Base-by-base conservation (phyloP, 1,140 invertebrate genomes). In the Listronotus bonariensis region DNA sequence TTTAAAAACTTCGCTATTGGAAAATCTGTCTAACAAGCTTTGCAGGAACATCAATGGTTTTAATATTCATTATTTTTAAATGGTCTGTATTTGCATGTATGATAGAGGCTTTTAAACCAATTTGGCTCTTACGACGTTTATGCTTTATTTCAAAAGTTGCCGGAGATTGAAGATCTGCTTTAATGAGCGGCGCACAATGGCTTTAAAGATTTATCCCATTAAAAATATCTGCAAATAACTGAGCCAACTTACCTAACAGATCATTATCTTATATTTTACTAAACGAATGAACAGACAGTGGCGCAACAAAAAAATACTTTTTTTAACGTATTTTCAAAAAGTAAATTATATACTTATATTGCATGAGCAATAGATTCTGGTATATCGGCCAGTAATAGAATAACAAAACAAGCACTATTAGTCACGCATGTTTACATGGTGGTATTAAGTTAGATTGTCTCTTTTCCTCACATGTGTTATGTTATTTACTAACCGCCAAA, bases 21-120 rank as follows among this genome's bases (percentile, higher is more conserved):
- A 36, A 36, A 10, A 36, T 36, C 34, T 36, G 34, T 36, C 34
- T 61, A 68, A 70, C 68, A 70, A 70, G 60, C 65, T 52, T 45
- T 32, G 48, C 51, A 70, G 54, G 64, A 65, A 72, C 70, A 69
- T 72, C 70, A 72, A 72, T 68, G 68, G 70, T 72, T 72, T 72
- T 72, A 72, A 68, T 65, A 68, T 67, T 72, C 70, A 72, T 72
- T 72, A 72, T 72, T 72, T 72, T 65, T 46, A 64, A 72, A 72
- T 53, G 58, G 67, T 64, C 67, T 72, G 69, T 49, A 68, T 72
- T 70, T 68, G 65, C 70, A 72, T 72, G 65, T 72, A 67, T 72
- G 65, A 70, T 68, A 59, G 66, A 55, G n/a, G 48, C 9, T 46
- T 46, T 46, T 3, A 11, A 26, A 26, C 43, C 8, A 46, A 46